phyloP scores from a whole-genome alignment of 1,140 invertebrate genomes.

The Ladona fulva region DNA sequence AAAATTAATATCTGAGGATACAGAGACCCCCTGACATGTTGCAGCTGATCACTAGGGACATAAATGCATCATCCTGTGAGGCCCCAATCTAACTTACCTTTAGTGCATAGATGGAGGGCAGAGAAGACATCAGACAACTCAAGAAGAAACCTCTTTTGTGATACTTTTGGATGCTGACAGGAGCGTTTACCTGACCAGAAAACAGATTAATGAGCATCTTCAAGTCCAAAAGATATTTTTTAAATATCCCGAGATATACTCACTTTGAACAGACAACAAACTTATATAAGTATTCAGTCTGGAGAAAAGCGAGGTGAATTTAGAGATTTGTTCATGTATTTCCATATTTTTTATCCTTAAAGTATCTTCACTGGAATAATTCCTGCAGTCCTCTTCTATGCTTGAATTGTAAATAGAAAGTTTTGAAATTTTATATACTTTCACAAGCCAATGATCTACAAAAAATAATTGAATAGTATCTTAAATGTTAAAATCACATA shows the following conservation, averaged over 20 bases:
- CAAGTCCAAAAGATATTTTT: constrained; percentile 15
- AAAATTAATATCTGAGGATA: too few species aligned
- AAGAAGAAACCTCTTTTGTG: constrained; percentile 17
- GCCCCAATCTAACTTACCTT: constrained; percentile 27
- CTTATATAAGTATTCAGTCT: constrained; percentile 12
- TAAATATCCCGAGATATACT: constrained; percentile 1
- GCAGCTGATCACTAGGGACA: too few species aligned
- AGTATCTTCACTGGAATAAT: not conserved
- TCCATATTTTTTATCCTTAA: constrained; percentile 8
- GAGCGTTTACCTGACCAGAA: not conserved
- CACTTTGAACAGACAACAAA: constrained; percentile 16
- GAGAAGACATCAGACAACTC: constrained; percentile 17
- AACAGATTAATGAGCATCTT: too few species aligned
- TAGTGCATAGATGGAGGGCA: constrained; percentile 24
- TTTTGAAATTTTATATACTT: too few species aligned
- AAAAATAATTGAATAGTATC: too few species aligned
- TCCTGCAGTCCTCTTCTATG: constrained; percentile 15
- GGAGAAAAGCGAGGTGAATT: not conserved
- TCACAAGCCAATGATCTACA: too few species aligned
- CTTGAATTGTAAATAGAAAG: not conserved
- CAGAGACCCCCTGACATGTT: too few species aligned
- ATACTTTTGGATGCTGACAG: constrained; percentile 14
- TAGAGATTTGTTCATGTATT: not conserved
- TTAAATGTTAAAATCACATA: too few species aligned
- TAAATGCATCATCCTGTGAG: too few species aligned